phyloP scores from a whole-genome alignment of 2,797 vertebrate genomes.

The Tapera naevia region DNA sequence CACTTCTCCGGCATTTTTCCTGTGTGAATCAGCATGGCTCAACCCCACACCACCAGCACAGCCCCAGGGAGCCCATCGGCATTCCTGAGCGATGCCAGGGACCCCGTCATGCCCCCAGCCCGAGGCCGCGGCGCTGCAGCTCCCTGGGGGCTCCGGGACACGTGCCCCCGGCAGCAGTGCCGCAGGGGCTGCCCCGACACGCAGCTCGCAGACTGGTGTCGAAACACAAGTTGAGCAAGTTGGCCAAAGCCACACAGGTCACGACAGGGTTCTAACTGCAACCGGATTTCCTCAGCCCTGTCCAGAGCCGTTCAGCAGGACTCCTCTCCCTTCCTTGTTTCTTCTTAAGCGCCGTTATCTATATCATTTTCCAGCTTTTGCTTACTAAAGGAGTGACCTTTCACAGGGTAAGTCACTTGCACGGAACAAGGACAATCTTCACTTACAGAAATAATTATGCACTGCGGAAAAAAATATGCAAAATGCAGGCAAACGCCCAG shows the following conservation, averaged over 20 bases:
- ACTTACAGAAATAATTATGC: background rate
- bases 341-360: background rate
- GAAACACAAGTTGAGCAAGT: constrained; percentile 35
- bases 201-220: background rate
- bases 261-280: background rate
- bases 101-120: accelerated
- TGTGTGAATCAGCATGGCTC: accelerated
- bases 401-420: background rate
- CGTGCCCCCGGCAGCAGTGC: accelerated
- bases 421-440: background rate
- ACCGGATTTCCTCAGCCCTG: constrained; percentile 47
- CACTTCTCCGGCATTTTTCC: background rate
- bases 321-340: background rate
- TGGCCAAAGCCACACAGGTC: constrained; percentile 14
- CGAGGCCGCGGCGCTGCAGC: background rate
- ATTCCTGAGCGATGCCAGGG: accelerated
- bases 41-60: accelerated
- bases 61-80: accelerated
- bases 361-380: background rate
- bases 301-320: background rate
- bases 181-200: background rate
- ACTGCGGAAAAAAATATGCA: background rate
- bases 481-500: background rate
- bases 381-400: background rate
- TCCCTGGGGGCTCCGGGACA: background rate